phyloP scores from a whole-genome alignment of 2,113 vertebrate genomes.

The Dolichotis patagonum region DNA sequence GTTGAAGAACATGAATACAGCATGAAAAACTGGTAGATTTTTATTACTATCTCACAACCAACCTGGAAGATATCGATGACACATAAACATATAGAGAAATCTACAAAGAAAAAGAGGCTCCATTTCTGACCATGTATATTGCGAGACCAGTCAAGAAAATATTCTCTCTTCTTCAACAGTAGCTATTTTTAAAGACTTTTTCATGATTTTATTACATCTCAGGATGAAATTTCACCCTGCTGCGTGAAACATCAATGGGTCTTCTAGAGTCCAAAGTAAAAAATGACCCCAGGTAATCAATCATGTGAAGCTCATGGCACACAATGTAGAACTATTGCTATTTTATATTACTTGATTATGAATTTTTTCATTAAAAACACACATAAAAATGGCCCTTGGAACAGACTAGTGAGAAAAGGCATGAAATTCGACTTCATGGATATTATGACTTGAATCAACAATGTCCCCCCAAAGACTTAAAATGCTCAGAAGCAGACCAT shows the following conservation, averaged over 20 bases:
- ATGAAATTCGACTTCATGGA: background rate
- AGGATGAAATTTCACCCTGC: background rate
- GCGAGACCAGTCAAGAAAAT: background rate
- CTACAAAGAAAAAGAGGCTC: background rate
- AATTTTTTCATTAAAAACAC: background rate
- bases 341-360: background rate
- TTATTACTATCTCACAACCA: background rate
- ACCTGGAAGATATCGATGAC: background rate
- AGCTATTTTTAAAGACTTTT: background rate
- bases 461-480: background rate
- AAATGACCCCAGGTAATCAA: no score
- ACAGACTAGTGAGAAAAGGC: background rate
- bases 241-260: background rate
- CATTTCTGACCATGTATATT: no score
- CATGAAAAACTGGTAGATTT: background rate
- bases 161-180: background rate
- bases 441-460: background rate
- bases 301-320: no score
- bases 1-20: background rate
- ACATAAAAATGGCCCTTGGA: background rate
- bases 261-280: no score
- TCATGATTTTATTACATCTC: background rate
- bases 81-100: background rate
- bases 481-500: background rate
- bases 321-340: no score